Evolutionary conservation across 2,797 vertebrate genomes (phyloP).

Genomic region (Ctenosaura bakeri): DNA sequence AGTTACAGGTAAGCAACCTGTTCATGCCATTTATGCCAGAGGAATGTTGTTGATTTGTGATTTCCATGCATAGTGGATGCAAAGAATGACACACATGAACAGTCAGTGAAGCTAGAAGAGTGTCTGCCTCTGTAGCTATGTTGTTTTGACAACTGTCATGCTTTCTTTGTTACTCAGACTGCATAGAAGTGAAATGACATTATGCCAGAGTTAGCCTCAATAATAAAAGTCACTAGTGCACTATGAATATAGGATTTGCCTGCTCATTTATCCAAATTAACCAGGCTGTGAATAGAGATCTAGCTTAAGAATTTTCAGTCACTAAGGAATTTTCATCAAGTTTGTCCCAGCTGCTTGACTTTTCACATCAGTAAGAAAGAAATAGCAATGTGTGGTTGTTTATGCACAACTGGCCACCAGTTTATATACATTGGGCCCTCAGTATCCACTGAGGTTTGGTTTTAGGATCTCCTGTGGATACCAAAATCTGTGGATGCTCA

Average conservation of each 20-base stretch:
- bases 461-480: too few relatives aligned
- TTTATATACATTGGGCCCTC: background rate
- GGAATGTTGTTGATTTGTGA: background rate
- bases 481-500: too few relatives aligned
- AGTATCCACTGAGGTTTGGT: too few relatives aligned
- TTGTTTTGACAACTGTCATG: background rate
- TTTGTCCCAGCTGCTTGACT: background rate
- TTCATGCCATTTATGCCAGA: background rate
- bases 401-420: background rate
- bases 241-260: background rate
- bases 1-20: too few relatives aligned
- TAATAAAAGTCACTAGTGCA: background rate
- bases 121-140: background rate
- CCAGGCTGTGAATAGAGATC: background rate
- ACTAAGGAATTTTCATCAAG: background rate
- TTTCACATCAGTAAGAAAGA: background rate
- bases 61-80: background rate
- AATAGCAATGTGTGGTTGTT: background rate
- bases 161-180: background rate
- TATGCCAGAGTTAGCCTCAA: background rate
- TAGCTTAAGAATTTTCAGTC: background rate
- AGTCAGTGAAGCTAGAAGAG: background rate
- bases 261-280: background rate
- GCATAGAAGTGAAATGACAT: background rate
- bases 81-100: background rate